Evolutionary conservation across 2,113 vertebrate genomes (phyloP).

Genomic region (Trachemys scripta): DNA sequence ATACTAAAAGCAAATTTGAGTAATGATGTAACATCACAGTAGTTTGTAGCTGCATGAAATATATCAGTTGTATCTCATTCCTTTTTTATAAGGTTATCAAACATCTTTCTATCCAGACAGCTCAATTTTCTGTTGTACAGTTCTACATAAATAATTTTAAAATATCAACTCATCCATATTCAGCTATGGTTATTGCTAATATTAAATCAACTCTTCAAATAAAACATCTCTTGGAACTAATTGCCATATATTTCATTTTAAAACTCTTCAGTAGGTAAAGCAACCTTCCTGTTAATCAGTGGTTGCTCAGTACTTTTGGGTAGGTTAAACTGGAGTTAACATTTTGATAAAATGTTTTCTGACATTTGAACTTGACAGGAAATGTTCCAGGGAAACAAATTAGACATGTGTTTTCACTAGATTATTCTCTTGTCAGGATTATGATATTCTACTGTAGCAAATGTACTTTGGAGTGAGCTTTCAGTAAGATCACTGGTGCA

Average conservation of each 20-base stretch:
- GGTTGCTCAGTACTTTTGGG: slow-evolving; percentile 63
- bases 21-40: slow-evolving; percentile 24
- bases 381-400: slow-evolving; percentile 64
- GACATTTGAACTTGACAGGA: slow-evolving; percentile 76
- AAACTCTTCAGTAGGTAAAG: slow-evolving; percentile 40
- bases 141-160: slow-evolving; percentile 56
- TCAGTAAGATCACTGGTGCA: slow-evolving; percentile 16
- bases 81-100: slow-evolving; percentile 24
- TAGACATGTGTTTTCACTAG: slow-evolving; percentile 40
- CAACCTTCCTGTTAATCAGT: slow-evolving; percentile 60
- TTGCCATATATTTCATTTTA: slow-evolving; percentile 52
- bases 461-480: slow-evolving; percentile 54
- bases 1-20: neutral
- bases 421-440: slow-evolving; percentile 38
- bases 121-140: neutral
- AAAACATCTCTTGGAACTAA: slow-evolving; percentile 54
- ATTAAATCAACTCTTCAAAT: slow-evolving; percentile 54
- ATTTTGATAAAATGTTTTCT: slow-evolving; percentile 70
- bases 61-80: neutral
- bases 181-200: slow-evolving; percentile 62
- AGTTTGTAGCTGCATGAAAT: slow-evolving; percentile 19
- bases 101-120: neutral
- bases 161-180: slow-evolving; percentile 41
- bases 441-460: slow-evolving; percentile 1
- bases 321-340: slow-evolving; percentile 54